Evolutionary conservation across 1,140 invertebrate species (phyloP), one percentile per base, ranked within the genome.

Genomic region (Trichomalopsis sarcophagae): DNA sequence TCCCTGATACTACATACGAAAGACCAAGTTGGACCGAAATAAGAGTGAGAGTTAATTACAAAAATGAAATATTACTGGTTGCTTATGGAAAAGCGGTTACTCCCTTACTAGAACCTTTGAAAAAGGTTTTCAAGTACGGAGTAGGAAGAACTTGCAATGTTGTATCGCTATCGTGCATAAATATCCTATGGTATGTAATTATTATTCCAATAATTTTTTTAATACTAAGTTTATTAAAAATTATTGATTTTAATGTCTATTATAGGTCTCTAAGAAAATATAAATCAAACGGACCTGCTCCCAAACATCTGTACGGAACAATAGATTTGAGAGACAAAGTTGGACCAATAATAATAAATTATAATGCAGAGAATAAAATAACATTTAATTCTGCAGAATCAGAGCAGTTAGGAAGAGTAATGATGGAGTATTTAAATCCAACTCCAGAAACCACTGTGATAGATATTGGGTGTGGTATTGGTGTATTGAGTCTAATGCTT

Each of bases 21-120:
- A 86, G 47, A 81, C 85, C 85, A n/a, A 76, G 9, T 11, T 86
- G 85, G 85, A 36, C 0, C n/a, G 68, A 76, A 11, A 81, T 86
- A 14, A 80, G 81, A 76, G 14, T 86, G 36, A 83, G 85, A 86
- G 81, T 69, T 55, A 86, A 86, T 81, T 84, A 81, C 40, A 86
- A 86, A 71, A 76, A 81, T 69, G 85, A 86, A 84, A 44, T 86
- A 73, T 44, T 84, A 69, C 21, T 86, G 50, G 66, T 77, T 17
- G 82, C n/a, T 14, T 33, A 50, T 84, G 85, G 81, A 13, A 83
- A 81, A 77, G 36, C 13, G 27, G 23, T 86, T 33, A 80, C 5
- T 30, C 40, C 76, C 23, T 68, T 84, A 69, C 0, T 84, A 30
- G 36, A 33, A 27, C 21, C 4, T 30, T 83, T 86, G 55, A 84